Percentiles rank a stretch among this genome's conserved stretches.
Evolutionary conservation across 2,797 vertebrate species (phyloP).

Genomic region (Thalassophryne amazonica): DNA sequence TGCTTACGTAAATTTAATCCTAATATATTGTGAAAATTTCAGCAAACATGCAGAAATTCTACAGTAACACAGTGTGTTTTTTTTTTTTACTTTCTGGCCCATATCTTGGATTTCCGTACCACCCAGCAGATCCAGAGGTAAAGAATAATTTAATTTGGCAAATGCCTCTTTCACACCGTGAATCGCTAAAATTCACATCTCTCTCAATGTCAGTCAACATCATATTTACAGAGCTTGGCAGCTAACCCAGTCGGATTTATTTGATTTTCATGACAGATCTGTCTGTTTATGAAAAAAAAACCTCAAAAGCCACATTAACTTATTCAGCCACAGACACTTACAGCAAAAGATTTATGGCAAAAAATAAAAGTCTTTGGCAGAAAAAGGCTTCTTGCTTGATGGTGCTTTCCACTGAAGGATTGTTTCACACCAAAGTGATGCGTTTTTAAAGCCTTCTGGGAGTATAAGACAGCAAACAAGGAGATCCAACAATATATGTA

Average conservation of each 20-base stretch:
- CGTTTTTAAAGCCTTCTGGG: too few species aligned
- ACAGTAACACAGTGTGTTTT: conserved; percentile 74
- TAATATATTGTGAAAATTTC: conserved; percentile 67
- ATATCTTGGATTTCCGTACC: neutral
- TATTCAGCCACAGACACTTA: conserved; percentile 58
- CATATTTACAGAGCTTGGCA: conserved; percentile 67
- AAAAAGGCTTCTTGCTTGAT: conserved; percentile 30
- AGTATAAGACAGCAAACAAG: too few species aligned
- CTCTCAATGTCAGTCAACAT: conserved; percentile 61
- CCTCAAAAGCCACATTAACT: conserved; percentile 64
- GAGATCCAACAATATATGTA: too few species aligned
- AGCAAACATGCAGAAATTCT: conserved; percentile 78
- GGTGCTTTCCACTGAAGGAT: conserved; percentile 37
- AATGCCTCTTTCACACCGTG: conserved; percentile 38
- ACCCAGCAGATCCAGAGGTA: conserved; percentile 17
- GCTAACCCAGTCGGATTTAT: conserved; percentile 54
- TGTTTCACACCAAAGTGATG: too few species aligned
- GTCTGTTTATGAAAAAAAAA: conserved; percentile 60
- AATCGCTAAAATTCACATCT: conserved; percentile 51
- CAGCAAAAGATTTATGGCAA: conserved; percentile 51
- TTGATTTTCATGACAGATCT: conserved; percentile 66
- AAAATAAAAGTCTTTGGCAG: conserved; percentile 56
- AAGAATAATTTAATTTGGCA: conserved; percentile 43
- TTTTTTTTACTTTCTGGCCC: conserved; percentile 11
- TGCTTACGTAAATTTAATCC: conserved; percentile 84